Evolutionary conservation across 2,888 invertebrate species (phyloP), one percentile per base, ranked within the genome.

Genomic region (Vesta saturnalis): DNA sequence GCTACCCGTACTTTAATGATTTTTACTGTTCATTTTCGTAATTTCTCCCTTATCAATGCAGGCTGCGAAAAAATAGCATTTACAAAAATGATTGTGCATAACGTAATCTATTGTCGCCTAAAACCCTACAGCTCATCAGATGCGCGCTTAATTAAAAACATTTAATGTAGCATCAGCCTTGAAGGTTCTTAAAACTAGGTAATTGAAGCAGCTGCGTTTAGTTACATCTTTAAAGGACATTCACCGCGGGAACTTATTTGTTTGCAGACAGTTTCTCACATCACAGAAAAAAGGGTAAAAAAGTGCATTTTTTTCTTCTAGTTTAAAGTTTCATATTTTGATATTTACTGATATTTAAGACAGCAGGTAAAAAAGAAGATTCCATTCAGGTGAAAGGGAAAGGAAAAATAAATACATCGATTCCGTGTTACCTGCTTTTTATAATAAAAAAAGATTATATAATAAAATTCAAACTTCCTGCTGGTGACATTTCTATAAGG

Each of bases 261-360:
- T 60, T 67, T 61, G 39, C 16, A 57, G 61, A 61, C 57, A 64
- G 39, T 63, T 67, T 67, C 67, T 67, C 67, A 67, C 67, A 67
- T 67, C 47, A 62, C 15, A 21, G 10, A 30, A 47, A 67, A 67
- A 64, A 62, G 67, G 67, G 63, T 63, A 59, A 67, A 67, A 58
- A 16, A 43, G 46, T 43, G 35, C 23, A 6, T 5, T 10, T 39
- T 39, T 58, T 58, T 52, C 47, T 15, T 49, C 47, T 49, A 8
- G 15, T 4, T 43, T 12, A 14, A 43, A n/a, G 12, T 14, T n/a
- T 19, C 52, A 52, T 52, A 52, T 52, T 52, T 52, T 19, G 52
- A 52, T 52, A 52, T 52, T 52, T 52, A 52, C 52, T n/a, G 52
- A 52, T 19, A 52, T 52, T 52, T 52, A 52, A 52, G 52, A 52